Evolutionary conservation across 2,888 invertebrate genomes (phyloP).

Genomic region (Biston stratarius): DNA sequence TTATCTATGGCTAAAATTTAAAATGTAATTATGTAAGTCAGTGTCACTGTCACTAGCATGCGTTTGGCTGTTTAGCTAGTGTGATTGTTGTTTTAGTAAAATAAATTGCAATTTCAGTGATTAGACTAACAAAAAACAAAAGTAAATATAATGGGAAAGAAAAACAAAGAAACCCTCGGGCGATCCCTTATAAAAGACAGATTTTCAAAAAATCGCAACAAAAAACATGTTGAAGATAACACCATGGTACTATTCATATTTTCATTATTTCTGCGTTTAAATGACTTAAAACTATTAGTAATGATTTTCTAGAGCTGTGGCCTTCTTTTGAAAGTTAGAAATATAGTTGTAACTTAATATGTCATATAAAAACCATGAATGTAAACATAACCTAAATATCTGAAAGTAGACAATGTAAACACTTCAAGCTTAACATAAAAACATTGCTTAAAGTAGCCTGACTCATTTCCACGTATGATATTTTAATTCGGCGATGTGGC

Average conservation of each 20-base stretch:
- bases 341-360: background rate
- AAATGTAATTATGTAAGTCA: too few relatives aligned
- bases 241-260: conserved; percentile 87
- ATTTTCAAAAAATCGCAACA: conserved; percentile 88
- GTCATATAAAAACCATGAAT: background rate
- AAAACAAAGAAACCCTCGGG: conserved; percentile 89
- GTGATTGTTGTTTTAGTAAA: background rate
- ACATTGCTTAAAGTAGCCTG: background rate
- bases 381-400: conserved; percentile 27
- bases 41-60: too few relatives aligned
- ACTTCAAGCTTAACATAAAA: background rate
- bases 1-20: too few relatives aligned
- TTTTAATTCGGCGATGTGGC: too few relatives aligned
- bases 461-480: background rate
- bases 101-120: background rate
- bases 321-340: background rate
- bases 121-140: background rate
- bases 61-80: background rate
- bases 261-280: background rate
- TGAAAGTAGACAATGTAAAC: background rate
- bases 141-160: conserved; percentile 89
- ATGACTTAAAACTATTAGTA: conserved; percentile 2
- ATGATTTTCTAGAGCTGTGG: background rate
- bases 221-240: conserved; percentile 89
- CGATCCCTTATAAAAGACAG: conserved; percentile 91